phyloP scores from a whole-genome alignment of 2,888 invertebrate species.

The Nudaria mundana region DNA sequence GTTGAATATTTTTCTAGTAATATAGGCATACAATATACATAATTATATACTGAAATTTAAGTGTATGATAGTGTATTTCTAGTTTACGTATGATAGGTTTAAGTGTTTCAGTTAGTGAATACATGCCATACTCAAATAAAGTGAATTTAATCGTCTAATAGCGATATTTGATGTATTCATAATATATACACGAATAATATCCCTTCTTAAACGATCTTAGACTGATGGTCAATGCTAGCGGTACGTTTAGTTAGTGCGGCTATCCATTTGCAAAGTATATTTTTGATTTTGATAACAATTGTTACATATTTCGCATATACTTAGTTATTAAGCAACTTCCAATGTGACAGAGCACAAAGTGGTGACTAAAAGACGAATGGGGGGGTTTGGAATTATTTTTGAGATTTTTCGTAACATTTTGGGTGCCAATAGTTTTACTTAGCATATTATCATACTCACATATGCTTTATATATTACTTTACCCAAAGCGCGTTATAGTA shows the following conservation, averaged over 20 bases:
- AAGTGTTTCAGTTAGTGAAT: slow-evolving; percentile 70
- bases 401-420: slow-evolving; percentile 48
- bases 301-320: slow-evolving; percentile 45
- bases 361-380: slow-evolving; percentile 42
- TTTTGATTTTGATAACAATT: slow-evolving; percentile 51
- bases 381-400: slow-evolving; percentile 55
- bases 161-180: slow-evolving; percentile 49
- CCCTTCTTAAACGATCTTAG: slow-evolving; percentile 55
- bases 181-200: slow-evolving; percentile 38
- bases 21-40: slow-evolving; percentile 63
- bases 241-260: slow-evolving; percentile 30
- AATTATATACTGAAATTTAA: slow-evolving; percentile 54
- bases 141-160: slow-evolving; percentile 69
- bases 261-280: slow-evolving; percentile 38
- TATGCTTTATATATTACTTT: slow-evolving; percentile 42
- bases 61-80: slow-evolving; percentile 64
- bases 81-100: slow-evolving; percentile 57
- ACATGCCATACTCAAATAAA: slow-evolving; percentile 70
- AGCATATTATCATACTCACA: slow-evolving; percentile 36
- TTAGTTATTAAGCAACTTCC: slow-evolving; percentile 67
- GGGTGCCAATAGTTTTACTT: slow-evolving; percentile 47
- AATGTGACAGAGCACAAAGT: slow-evolving; percentile 70
- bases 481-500: slow-evolving; percentile 46
- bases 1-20: slow-evolving; percentile 57
- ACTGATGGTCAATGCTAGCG: slow-evolving; percentile 47